Evolutionary conservation across 2,888 invertebrate genomes (phyloP).

Genomic region (Microdon myrmicae): DNA sequence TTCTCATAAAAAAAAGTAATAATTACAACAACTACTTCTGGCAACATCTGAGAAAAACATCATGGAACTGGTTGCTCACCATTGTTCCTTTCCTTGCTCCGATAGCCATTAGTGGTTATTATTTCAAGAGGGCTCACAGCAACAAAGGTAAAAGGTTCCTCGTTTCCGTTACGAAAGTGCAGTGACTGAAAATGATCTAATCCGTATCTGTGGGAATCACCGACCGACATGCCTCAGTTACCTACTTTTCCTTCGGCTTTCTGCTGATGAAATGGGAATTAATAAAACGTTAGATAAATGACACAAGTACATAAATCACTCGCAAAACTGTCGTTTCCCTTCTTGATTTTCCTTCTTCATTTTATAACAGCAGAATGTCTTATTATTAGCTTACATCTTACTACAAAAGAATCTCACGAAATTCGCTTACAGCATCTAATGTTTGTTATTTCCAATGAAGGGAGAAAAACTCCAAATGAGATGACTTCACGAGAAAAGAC

Average conservation of each 20-base stretch:
- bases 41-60: too few relatives aligned
- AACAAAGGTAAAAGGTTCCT: conserved; percentile 9
- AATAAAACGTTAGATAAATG: too few relatives aligned
- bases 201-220: background rate
- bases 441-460: too few relatives aligned
- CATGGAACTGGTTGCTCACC: conserved; percentile 24
- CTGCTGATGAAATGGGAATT: too few relatives aligned
- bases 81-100: conserved; percentile 34
- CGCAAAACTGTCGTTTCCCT: conserved; percentile 20
- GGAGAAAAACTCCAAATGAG: too few relatives aligned
- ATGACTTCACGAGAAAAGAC: too few relatives aligned
- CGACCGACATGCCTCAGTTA: conserved; percentile 7
- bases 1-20: conserved; percentile 26
- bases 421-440: too few relatives aligned
- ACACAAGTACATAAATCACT: conserved; percentile 8
- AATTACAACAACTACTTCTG: too few relatives aligned
- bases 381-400: too few relatives aligned
- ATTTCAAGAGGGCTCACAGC: conserved; percentile 4
- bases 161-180: conserved; percentile 22
- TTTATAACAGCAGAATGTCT: too few relatives aligned
- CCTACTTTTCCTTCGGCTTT: conserved; percentile 4
- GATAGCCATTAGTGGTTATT: conserved; percentile 24
- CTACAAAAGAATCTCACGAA: too few relatives aligned
- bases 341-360: too few relatives aligned
- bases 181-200: conserved; percentile 12